Percentiles rank a stretch among this genome's conserved stretches.
Evolutionary conservation across 2,113 vertebrate species (phyloP).

Genomic region (Ondatra zibethicus): DNA sequence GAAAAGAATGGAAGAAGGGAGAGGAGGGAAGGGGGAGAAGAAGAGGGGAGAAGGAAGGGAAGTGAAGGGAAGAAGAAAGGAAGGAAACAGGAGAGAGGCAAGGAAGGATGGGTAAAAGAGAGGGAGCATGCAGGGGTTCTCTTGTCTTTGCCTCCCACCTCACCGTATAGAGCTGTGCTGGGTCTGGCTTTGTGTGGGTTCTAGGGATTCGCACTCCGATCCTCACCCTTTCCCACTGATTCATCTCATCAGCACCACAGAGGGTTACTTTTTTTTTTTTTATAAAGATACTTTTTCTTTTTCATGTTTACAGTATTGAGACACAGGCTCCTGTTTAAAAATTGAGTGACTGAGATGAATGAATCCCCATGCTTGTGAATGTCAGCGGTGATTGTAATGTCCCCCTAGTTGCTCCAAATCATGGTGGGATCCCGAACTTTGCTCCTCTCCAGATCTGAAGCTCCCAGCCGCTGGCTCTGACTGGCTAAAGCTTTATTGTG

Average conservation of each 20-base stretch:
- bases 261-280: background rate
- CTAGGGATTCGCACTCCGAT: background rate
- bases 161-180: background rate
- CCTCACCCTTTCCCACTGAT: background rate
- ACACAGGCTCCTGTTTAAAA: background rate
- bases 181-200: background rate
- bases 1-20: background rate
- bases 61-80: too few relatives aligned
- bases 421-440: background rate
- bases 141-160: background rate
- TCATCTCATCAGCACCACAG: background rate
- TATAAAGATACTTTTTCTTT: background rate
- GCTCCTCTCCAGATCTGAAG: background rate
- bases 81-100: too few relatives aligned
- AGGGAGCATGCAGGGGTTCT: background rate
- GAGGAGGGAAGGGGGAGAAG: background rate
- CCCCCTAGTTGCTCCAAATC: background rate
- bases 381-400: background rate
- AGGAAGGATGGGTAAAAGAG: background rate
- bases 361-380: background rate
- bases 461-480: background rate
- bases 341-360: background rate
- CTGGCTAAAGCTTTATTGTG: background rate
- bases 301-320: background rate
- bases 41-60: accelerated